These are phyloP conservation scores for Tachuris rubrigastra DNA, from an alignment of 2,113 vertebrate species.

Conservation along the genomic window DNA sequence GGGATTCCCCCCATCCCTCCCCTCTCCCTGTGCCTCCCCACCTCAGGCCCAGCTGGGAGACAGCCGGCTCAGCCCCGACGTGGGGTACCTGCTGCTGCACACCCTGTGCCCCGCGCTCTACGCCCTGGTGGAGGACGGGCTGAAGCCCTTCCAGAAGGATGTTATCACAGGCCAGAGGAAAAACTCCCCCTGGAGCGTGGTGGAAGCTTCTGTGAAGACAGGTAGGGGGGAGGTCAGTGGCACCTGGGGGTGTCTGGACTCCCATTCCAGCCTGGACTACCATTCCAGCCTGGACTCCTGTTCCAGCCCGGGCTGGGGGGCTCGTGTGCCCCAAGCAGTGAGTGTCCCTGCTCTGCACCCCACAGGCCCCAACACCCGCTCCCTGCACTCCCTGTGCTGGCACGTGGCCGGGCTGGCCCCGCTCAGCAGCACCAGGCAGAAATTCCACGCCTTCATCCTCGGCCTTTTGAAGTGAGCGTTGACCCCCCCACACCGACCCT, in stretches of 20 bases:
- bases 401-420: conserved; percentile 83
- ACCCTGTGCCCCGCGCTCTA: conserved; percentile 89
- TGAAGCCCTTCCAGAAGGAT: conserved; percentile 94
- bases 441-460: conserved; percentile 92
- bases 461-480: conserved; percentile 91
- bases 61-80: conserved; percentile 88
- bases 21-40: neutral
- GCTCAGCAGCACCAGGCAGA: conserved; percentile 82
- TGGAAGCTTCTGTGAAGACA: conserved; percentile 87
- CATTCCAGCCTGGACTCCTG: accelerated
- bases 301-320: neutral
- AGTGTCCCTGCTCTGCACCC: accelerated
- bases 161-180: conserved; percentile 89
- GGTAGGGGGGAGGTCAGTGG: conserved; percentile 51
- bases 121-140: conserved; percentile 84
- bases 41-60: conserved; percentile 91
- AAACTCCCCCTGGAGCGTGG: conserved; percentile 89
- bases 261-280: accelerated
- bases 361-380: conserved; percentile 77
- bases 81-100: conserved; percentile 90
- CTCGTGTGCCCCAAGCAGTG: neutral
- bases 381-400: conserved; percentile 80
- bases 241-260: neutral
- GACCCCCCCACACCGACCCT: neutral
- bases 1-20: neutral